Evolutionary conservation across 2,797 vertebrate genomes (phyloP).

Genomic region (Aeoliscus strigatus): DNA sequence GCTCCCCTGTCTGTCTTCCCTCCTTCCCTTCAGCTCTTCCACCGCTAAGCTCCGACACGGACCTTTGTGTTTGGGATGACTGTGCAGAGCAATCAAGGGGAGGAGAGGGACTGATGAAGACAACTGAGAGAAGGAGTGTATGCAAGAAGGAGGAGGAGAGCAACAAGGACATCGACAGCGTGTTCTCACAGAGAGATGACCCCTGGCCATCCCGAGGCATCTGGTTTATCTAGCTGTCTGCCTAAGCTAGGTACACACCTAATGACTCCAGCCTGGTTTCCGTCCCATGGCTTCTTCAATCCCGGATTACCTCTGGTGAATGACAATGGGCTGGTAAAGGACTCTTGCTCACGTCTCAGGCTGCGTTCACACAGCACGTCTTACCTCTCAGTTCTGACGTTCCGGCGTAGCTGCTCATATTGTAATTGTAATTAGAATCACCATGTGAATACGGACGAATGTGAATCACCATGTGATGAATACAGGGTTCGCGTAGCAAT

Average conservation of each 20-base stretch:
- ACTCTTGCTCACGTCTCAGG: constrained; percentile 44
- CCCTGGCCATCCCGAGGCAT: constrained; percentile 79
- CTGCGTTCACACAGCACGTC: too few relatives aligned
- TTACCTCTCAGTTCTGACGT: too few relatives aligned
- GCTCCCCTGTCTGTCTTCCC: constrained; percentile 63
- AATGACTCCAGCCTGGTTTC: constrained; percentile 66
- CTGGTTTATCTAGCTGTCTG: constrained; percentile 76
- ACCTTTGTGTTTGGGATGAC: constrained; percentile 65
- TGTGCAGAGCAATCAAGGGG: constrained; percentile 63
- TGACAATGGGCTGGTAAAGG: constrained; percentile 69
- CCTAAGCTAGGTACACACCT: constrained; percentile 73
- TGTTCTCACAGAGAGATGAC: constrained; percentile 74
- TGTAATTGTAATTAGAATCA: too few relatives aligned
- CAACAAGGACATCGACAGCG: constrained; percentile 74
- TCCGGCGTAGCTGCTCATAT: too few relatives aligned
- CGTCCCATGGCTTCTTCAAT: constrained; percentile 72
- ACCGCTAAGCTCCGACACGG: constrained; percentile 61
- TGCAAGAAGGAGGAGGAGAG: constrained; percentile 40
- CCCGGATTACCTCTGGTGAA: constrained; percentile 67
- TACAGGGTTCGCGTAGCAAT: too few relatives aligned
- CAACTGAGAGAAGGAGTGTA: constrained; percentile 21
- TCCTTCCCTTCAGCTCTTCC: constrained; percentile 61
- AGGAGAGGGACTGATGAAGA: constrained; percentile 33
- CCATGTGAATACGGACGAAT: too few relatives aligned
- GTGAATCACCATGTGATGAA: too few relatives aligned